These are phyloP conservation scores for Toxostoma redivivum DNA, from an alignment of 2,113 vertebrate species.

Conservation along the genomic window DNA sequence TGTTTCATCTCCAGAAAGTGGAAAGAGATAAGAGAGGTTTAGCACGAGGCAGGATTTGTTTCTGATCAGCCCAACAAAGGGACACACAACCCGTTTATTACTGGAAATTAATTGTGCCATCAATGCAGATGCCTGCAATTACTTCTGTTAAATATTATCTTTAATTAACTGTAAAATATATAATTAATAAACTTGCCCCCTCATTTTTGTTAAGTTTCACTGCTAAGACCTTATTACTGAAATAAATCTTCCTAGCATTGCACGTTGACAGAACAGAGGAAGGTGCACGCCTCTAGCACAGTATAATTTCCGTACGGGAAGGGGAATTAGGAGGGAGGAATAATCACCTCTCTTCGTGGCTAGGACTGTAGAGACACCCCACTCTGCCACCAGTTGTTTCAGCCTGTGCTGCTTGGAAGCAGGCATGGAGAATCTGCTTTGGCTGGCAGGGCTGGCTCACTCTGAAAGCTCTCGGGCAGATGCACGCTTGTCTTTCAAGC, in stretches of 20 bases:
- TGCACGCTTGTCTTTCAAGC: background rate
- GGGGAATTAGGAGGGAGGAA: slow-evolving; percentile 17
- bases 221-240: slow-evolving; percentile 56
- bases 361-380: slow-evolving; percentile 9
- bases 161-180: slow-evolving; percentile 68
- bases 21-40: slow-evolving; percentile 23
- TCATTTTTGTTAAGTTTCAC: slow-evolving; percentile 37
- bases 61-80: slow-evolving; percentile 48
- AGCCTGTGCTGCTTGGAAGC: background rate
- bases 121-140: slow-evolving; percentile 59
- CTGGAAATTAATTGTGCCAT: slow-evolving; percentile 44
- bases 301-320: background rate
- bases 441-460: background rate
- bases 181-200: slow-evolving; percentile 71
- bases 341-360: background rate
- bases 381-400: slow-evolving; percentile 26
- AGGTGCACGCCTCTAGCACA: background rate
- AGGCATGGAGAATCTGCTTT: slow-evolving; percentile 2
- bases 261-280: background rate
- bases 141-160: slow-evolving; percentile 73
- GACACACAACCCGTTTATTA: slow-evolving; percentile 48
- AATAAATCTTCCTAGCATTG: slow-evolving; percentile 49
- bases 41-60: slow-evolving; percentile 6
- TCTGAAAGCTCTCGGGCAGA: background rate
- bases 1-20: slow-evolving; percentile 39